phyloP scores from a whole-genome alignment of 2,888 invertebrate species.

The Bellardia pandia region DNA sequence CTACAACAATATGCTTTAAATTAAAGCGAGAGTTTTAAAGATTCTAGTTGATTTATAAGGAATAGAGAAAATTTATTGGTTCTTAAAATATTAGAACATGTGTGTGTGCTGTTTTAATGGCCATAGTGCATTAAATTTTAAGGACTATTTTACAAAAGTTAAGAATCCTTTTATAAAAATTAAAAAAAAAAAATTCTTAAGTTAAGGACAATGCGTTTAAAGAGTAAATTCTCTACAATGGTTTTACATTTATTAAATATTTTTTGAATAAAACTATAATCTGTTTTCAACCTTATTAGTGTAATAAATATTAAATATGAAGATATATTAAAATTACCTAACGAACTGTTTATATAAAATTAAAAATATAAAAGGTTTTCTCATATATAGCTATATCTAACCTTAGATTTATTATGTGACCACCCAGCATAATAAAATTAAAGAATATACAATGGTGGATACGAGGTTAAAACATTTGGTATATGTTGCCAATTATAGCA shows the following conservation, averaged over 20 bases:
- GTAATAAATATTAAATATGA: too few relatives aligned
- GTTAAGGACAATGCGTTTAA: background rate
- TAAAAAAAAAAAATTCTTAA: background rate
- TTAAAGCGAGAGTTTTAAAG: conserved; percentile 63
- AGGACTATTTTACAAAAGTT: background rate
- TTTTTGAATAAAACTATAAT: background rate
- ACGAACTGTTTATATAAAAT: too few relatives aligned
- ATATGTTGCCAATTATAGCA: too few relatives aligned
- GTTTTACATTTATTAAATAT: background rate
- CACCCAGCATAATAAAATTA: too few relatives aligned
- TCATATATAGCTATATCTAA: too few relatives aligned
- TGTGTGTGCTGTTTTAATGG: conserved; percentile 49
- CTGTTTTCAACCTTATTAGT: background rate
- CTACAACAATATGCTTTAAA: conserved; percentile 28
- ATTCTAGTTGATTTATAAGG: conserved; percentile 61
- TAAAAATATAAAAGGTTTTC: too few relatives aligned
- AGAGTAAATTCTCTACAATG: background rate
- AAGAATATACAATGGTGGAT: too few relatives aligned
- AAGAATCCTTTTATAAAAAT: background rate
- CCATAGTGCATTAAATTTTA: background rate
- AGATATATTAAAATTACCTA: too few relatives aligned
- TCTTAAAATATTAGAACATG: conserved; percentile 34
- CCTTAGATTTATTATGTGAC: background rate
- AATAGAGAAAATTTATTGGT: conserved; percentile 62
- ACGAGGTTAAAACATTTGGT: too few relatives aligned